phyloP scores from a whole-genome alignment of 2,113 vertebrate genomes.

The Pomatostomus ruficeps region DNA sequence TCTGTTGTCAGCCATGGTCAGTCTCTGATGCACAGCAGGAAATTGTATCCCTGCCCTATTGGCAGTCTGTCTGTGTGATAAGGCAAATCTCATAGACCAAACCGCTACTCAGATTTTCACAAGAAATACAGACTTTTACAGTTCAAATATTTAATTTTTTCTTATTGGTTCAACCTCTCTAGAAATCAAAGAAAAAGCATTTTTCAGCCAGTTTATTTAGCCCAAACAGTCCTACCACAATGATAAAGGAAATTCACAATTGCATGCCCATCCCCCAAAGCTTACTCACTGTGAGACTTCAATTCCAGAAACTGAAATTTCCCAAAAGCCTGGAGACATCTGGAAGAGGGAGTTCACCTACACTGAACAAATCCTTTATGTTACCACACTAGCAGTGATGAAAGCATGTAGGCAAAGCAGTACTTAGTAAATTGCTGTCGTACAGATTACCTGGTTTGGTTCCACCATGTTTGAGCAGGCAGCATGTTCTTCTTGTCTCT shows the following conservation, averaged over 20 bases:
- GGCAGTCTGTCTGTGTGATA: neutral
- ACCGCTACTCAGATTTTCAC: neutral
- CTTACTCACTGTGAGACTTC: neutral
- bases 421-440: neutral
- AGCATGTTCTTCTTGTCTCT: neutral
- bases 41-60: neutral
- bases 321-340: conserved; percentile 13
- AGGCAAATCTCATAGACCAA: neutral
- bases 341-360: neutral
- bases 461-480: neutral
- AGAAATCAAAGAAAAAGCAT: neutral
- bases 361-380: neutral
- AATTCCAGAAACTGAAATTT: neutral
- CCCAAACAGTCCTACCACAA: neutral
- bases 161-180: neutral
- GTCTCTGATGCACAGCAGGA: neutral
- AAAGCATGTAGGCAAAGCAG: neutral
- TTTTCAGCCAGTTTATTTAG: neutral
- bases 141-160: neutral
- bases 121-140: neutral
- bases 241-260: neutral
- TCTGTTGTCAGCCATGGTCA: neutral
- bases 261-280: neutral
- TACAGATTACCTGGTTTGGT: neutral
- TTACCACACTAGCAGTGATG: neutral